A percentile compares a stretch with the other conserved stretches of the same genome.
Conservation (phyloP, 2,888 invertebrate genomes). For the Meiosimyza platycephala region DNA sequence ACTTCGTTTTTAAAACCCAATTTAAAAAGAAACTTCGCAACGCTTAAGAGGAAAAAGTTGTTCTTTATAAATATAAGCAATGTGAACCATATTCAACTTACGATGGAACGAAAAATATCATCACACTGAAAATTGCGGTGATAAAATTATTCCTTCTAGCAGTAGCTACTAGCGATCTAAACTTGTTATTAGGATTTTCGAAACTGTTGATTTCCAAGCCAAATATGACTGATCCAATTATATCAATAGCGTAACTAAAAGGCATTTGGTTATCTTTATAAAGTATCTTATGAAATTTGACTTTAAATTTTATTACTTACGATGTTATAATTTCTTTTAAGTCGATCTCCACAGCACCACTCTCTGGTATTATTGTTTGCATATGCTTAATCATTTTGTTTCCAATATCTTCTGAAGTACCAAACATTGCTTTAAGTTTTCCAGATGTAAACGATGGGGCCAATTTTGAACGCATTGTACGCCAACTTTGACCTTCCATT, state of each 20-base stretch:
- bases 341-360: slow-evolving; percentile 65
- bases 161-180: slow-evolving; percentile 50
- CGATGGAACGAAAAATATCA: slow-evolving; percentile 56
- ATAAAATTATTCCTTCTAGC: slow-evolving; percentile 38
- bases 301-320: slow-evolving; percentile 34
- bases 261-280: neutral
- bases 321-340: slow-evolving; percentile 57
- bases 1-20: slow-evolving; percentile 52
- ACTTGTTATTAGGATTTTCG: slow-evolving; percentile 61
- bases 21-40: slow-evolving; percentile 46
- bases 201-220: slow-evolving; percentile 65
- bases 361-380: slow-evolving; percentile 56
- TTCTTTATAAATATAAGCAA: neutral
- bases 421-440: slow-evolving; percentile 75
- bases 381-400: slow-evolving; percentile 69
- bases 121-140: slow-evolving; percentile 44
- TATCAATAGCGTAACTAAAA: slow-evolving; percentile 65
- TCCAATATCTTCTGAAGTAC: slow-evolving; percentile 71
- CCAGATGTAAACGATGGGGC: slow-evolving; percentile 76
- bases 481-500: slow-evolving; percentile 70
- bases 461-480: slow-evolving; percentile 71
- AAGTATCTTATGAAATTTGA: neutral
- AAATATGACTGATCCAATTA: slow-evolving; percentile 67
- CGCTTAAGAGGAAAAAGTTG: slow-evolving; percentile 37
- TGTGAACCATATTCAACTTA: slow-evolving; percentile 46